phyloP scores from a whole-genome alignment of 1,140 invertebrate species.

The Polypedilum pembai region DNA sequence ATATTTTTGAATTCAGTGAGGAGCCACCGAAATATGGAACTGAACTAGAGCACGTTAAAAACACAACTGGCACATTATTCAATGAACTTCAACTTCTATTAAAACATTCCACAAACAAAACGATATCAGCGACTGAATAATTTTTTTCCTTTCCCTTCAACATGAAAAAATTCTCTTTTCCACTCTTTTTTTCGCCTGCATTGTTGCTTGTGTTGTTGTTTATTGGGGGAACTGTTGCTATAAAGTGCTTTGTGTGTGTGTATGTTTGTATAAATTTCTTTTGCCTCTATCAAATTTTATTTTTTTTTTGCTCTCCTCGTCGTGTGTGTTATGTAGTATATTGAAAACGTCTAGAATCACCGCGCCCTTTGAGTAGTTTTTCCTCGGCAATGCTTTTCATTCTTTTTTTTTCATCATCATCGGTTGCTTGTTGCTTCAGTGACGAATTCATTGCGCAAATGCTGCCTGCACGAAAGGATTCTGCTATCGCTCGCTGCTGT shows the following conservation, averaged over 20 bases:
- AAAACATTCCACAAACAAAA: constrained; percentile 28
- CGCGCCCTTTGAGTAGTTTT: constrained; percentile 27
- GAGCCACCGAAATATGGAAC: constrained; percentile 13
- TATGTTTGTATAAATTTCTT: not conserved
- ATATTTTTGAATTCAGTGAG: not conserved
- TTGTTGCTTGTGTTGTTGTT: constrained; percentile 28
- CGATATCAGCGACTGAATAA: constrained; percentile 28
- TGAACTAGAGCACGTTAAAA: constrained; percentile 26
- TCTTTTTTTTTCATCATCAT: not conserved
- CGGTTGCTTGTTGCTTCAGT: constrained; percentile 18
- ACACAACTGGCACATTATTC: constrained; percentile 27
- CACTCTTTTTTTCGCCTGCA: constrained; percentile 24
- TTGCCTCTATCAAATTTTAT: not conserved
- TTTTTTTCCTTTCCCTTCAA: constrained; percentile 16
- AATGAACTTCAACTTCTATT: constrained; percentile 28
- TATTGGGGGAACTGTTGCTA: constrained; percentile 1
- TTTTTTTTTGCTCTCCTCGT: not conserved
- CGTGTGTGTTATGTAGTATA: not conserved
- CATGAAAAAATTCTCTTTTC: not conserved
- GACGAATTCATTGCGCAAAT: not conserved
- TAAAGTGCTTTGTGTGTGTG: constrained; percentile 15
- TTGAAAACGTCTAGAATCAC: constrained; percentile 27
- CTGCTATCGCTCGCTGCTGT: not conserved
- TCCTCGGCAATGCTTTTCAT: not conserved
- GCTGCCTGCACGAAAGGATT: not conserved